These are phyloP conservation scores for Drosophila prosaltans DNA, from an alignment of 1,140 invertebrate genomes.

Conservation along the genomic window DNA sequence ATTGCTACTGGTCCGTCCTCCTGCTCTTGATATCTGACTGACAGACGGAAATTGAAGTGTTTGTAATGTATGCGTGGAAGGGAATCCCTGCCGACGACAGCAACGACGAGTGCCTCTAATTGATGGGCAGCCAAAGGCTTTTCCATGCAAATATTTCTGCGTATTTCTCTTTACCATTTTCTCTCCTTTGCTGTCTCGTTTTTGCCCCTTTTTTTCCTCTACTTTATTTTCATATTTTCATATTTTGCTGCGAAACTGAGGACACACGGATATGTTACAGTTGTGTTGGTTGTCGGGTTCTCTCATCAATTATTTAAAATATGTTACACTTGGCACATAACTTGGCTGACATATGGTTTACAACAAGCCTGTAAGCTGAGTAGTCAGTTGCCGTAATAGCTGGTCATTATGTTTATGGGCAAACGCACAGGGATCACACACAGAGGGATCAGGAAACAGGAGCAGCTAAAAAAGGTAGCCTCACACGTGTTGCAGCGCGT, in stretches of 20 bases:
- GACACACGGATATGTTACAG: neutral
- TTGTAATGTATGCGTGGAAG: conserved; percentile 60
- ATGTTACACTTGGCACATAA: conserved; percentile 76
- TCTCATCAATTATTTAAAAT: conserved; percentile 78
- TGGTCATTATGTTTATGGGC: conserved; percentile 71
- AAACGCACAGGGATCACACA: conserved; percentile 34
- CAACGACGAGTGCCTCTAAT: conserved; percentile 55
- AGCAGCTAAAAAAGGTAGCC: conserved; percentile 37
- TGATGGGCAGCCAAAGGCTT: conserved; percentile 68
- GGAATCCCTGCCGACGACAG: conserved; percentile 47
- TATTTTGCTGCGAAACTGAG: conserved; percentile 17
- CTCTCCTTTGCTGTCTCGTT: neutral
- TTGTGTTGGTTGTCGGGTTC: neutral
- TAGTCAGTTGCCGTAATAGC: conserved; percentile 67
- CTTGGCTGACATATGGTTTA: conserved; percentile 61
- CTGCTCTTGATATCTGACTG: conserved; percentile 32
- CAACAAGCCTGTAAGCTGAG: conserved; percentile 45
- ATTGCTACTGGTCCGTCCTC: conserved; percentile 27
- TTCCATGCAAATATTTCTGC: conserved; percentile 62
- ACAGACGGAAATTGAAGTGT: conserved; percentile 74
- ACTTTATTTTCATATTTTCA: neutral
- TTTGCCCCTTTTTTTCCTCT: neutral
- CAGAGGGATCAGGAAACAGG: conserved; percentile 29
- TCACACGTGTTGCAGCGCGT: conserved; percentile 43
- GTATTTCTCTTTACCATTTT: conserved; percentile 23